Percentiles rank a stretch among this genome's conserved stretches.
These are phyloP conservation scores for Tamandua tetradactyla DNA, from an alignment of 2,797 vertebrate species.

Conservation along the genomic window DNA sequence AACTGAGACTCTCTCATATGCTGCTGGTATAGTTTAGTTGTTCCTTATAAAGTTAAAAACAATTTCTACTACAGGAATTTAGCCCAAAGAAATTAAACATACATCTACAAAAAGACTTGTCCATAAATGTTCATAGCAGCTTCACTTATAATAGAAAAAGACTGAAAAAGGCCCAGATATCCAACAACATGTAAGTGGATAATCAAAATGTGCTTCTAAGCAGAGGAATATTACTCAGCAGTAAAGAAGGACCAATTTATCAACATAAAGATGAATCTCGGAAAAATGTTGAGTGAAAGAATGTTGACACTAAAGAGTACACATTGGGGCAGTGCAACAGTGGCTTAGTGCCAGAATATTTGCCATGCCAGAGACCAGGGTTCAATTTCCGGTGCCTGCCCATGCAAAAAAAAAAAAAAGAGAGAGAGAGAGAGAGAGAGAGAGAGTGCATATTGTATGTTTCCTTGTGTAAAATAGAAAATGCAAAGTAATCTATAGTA, in stretches of 20 bases:
- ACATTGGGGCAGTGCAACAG: too few species aligned
- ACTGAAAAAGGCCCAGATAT: too few species aligned
- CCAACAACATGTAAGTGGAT: background rate
- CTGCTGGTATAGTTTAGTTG: too few species aligned
- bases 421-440: too few species aligned
- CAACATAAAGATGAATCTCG: background rate
- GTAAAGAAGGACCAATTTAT: fast-evolving
- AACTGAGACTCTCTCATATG: too few species aligned
- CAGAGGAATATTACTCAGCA: background rate
- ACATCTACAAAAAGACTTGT: too few species aligned
- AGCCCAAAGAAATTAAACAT: background rate
- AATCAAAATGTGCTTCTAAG: background rate
- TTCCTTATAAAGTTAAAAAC: too few species aligned
- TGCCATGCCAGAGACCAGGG: too few species aligned
- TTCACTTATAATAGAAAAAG: too few species aligned
- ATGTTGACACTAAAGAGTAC: fast-evolving
- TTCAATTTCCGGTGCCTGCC: too few species aligned
- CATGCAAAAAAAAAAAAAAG: too few species aligned
- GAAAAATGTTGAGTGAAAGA: background rate
- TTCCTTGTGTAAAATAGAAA: background rate
- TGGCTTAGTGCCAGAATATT: too few species aligned
- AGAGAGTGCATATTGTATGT: fast-evolving
- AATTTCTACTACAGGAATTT: background rate
- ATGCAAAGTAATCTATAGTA: background rate
- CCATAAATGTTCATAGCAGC: background rate